These are phyloP conservation scores for Sebastes fasciatus DNA, from an alignment of 2,113 vertebrate genomes.

Conservation along the genomic window DNA sequence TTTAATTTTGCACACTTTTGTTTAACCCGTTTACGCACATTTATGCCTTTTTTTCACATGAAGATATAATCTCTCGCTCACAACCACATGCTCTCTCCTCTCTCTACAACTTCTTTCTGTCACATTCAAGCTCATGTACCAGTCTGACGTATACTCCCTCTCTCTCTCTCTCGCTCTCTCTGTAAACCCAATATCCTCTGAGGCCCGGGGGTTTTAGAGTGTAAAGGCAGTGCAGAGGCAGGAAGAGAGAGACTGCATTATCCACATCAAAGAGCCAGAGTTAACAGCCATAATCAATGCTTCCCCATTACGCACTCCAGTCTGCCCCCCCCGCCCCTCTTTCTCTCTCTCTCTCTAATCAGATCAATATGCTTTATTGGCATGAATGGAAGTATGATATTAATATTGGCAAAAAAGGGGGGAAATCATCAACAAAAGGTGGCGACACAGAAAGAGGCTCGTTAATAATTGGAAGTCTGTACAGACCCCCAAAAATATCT, in stretches of 20 bases:
- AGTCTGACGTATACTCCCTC: slow-evolving; percentile 4
- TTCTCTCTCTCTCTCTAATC: slow-evolving; percentile 44
- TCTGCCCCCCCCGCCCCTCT: slow-evolving; percentile 22
- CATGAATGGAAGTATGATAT: slow-evolving; percentile 54
- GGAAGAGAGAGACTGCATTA: slow-evolving; percentile 86
- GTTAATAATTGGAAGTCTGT: neutral
- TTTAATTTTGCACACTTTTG: neutral
- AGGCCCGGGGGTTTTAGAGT: slow-evolving; percentile 80
- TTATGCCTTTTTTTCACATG: too few species aligned
- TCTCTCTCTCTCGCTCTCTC: slow-evolving; percentile 24
- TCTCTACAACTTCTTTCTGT: slow-evolving; percentile 15
- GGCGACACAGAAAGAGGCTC: neutral
- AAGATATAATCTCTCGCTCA: neutral
- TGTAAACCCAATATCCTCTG: slow-evolving; percentile 80
- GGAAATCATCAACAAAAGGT: slow-evolving; percentile 33
- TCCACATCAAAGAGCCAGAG: slow-evolving; percentile 84
- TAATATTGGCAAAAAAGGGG: slow-evolving; percentile 34
- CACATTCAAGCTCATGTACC: slow-evolving; percentile 10
- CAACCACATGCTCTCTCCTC: neutral
- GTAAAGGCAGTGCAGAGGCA: slow-evolving; percentile 75
- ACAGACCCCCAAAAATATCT: neutral
- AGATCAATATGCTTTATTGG: slow-evolving; percentile 72
- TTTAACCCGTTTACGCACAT: neutral
- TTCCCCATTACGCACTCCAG: slow-evolving; percentile 78
- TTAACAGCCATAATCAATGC: slow-evolving; percentile 87